Percentiles rank a stretch among this genome's conserved stretches.
Evolutionary conservation across 2,797 vertebrate species (phyloP).

Genomic region (Odontamblyopus lacepedii): DNA sequence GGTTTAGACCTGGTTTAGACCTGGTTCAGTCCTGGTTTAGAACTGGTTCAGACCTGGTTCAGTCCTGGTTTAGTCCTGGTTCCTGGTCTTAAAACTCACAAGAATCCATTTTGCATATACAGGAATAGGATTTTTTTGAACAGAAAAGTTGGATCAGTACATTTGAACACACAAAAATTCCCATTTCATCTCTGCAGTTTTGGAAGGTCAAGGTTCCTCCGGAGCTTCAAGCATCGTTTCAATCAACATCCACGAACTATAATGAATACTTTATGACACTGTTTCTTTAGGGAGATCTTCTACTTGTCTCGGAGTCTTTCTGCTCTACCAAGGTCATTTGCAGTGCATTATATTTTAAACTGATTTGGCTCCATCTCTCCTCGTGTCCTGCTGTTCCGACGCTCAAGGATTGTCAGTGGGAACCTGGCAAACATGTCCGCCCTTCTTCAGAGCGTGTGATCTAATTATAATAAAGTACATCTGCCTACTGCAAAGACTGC

Average conservation of each 20-base stretch:
- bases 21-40: too few relatives aligned
- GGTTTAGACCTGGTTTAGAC: too few relatives aligned
- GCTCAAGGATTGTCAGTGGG: constrained; percentile 8
- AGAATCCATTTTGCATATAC: too few relatives aligned
- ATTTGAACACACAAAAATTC: background rate
- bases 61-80: too few relatives aligned
- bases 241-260: background rate
- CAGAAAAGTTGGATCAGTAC: too few relatives aligned
- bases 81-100: too few relatives aligned
- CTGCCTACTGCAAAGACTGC: background rate
- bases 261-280: constrained; percentile 3
- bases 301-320: background rate
- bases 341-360: constrained; percentile 2
- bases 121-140: too few relatives aligned
- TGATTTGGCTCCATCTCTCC: background rate
- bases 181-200: background rate
- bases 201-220: background rate
- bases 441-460: background rate
- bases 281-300: background rate
- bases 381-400: background rate
- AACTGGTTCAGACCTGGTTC: too few relatives aligned
- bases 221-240: background rate
- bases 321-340: background rate
- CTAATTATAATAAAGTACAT: constrained; percentile 6
- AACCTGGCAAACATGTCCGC: background rate